phyloP scores from a whole-genome alignment of 53 echinoderm and acorn worm species.

The Temnopleurus reevesii region DNA sequence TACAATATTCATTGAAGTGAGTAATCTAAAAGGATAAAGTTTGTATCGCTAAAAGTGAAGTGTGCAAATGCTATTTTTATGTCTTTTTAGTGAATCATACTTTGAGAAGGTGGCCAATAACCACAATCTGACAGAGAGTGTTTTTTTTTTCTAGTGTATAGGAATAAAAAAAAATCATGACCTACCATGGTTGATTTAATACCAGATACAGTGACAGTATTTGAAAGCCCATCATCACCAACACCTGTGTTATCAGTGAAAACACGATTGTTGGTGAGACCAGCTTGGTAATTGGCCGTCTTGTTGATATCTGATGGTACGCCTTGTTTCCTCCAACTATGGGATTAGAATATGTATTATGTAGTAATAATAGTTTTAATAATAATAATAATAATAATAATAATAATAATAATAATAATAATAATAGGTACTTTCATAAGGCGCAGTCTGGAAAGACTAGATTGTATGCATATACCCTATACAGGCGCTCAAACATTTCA shows the following conservation, averaged over 20 bases:
- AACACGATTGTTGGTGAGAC: conserved; percentile 51
- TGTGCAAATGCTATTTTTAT: too few relatives aligned
- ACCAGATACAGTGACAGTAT: background rate
- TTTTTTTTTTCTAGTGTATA: too few relatives aligned
- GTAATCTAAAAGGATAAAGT: too few relatives aligned
- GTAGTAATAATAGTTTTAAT: background rate
- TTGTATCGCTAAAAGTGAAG: too few relatives aligned
- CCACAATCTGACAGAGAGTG: too few relatives aligned
- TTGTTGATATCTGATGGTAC: conserved; percentile 29
- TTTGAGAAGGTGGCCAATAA: too few relatives aligned
- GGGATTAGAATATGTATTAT: background rate
- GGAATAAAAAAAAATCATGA: too few relatives aligned
- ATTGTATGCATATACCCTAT: too few relatives aligned
- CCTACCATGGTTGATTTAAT: conserved; percentile 49
- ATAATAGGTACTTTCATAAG: background rate
- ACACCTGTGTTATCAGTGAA: conserved; percentile 25
- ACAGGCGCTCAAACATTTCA: too few relatives aligned
- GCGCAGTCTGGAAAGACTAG: too few relatives aligned
- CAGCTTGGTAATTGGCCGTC: conserved; percentile 44
- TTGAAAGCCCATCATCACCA: conserved; percentile 42
- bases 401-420: background rate
- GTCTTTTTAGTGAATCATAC: too few relatives aligned
- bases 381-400: background rate
- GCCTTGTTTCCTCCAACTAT: conserved; percentile 58
- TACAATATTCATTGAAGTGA: too few relatives aligned